Conservation (phyloP, 2,797 vertebrate genomes). For the Pipistrellus pygmaeus region DNA sequence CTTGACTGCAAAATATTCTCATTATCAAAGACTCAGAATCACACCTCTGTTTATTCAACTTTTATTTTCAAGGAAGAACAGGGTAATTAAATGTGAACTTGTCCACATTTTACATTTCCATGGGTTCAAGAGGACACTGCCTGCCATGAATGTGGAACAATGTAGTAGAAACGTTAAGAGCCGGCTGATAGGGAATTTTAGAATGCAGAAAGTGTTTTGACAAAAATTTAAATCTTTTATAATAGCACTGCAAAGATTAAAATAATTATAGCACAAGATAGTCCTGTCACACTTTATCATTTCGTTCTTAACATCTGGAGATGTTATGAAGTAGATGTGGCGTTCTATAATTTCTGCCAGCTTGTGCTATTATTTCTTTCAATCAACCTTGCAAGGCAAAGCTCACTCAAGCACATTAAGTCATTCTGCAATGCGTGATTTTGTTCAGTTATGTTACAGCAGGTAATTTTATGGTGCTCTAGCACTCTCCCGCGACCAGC, state of each 20-base stretch:
- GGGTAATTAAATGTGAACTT: background rate
- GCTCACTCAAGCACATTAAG: constrained; percentile 9
- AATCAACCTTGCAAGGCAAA: constrained; percentile 14
- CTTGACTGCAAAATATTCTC: background rate
- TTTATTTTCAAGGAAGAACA: constrained; percentile 43
- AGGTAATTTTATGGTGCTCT: constrained; percentile 57
- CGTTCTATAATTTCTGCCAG: constrained; percentile 68
- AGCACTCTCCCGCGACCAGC: constrained; percentile 69
- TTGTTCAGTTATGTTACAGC: background rate
- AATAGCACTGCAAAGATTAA: constrained; percentile 65
- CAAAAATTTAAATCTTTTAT: constrained; percentile 71
- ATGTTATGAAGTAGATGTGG: constrained; percentile 41
- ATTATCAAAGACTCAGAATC: background rate
- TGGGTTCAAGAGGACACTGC: background rate
- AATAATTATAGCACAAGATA: constrained; percentile 64
- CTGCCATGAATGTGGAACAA: background rate
- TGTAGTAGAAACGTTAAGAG: constrained; percentile 34
- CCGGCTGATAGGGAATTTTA: constrained; percentile 56
- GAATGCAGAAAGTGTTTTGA: constrained; percentile 65
- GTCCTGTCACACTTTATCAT: constrained; percentile 57
- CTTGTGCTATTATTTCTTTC: constrained; percentile 59
- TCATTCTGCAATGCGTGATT: background rate
- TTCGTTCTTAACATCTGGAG: constrained; percentile 60
- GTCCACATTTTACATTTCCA: background rate
- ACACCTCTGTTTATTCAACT: background rate